Evolutionary conservation across 1,140 invertebrate species (phyloP), one percentile per base, ranked within the genome.

Genomic region (Melitaea cinxia): DNA sequence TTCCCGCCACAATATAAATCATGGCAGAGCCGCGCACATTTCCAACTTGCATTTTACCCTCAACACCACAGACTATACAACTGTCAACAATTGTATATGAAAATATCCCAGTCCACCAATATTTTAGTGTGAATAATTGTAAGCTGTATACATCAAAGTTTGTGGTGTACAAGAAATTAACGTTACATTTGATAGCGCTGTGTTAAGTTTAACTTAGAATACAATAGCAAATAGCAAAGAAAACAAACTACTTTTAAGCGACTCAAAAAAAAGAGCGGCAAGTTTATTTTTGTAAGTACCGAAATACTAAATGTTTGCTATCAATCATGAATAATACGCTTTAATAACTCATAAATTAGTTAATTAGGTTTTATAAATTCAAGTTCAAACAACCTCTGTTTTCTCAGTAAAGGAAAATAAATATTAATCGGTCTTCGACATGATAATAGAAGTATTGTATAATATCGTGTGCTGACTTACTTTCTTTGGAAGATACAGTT

Each of bases 1-100:
- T 86, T 83, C 73, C 68, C 70, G 82, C 84, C 87, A 70, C 84
- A 87, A 83, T 83, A 86, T 89, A 89, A 89, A 89, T 89, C 85
- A 89, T 66, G 54, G 65, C 50, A 62, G 64, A 69, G 68, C 65
- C 75, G 69, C 58, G 65, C 65, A 65, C 64, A 60, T 75, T 76
- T 73, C 61, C 77, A 82, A 72, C 76, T 75, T 68, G 76, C 75
- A 72, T 65, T 72, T 71, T 70, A 65, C 53, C 53, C 62, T 61
- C 50, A 70, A 69, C 52, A 66, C 63, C 78, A 77, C 70, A 83
- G 71, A 54, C 61, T 69, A 78, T 68, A 33, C 37, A 65, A 64
- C 56, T 70, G 65, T 64, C 60, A 70, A 65, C 62, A 53, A 37
- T 55, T 15, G 19, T 26, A 17, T 35, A 30, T 28, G 45, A 21